Conservation (phyloP, 1,140 invertebrate species). For the Hyles euphorbiae region DNA sequence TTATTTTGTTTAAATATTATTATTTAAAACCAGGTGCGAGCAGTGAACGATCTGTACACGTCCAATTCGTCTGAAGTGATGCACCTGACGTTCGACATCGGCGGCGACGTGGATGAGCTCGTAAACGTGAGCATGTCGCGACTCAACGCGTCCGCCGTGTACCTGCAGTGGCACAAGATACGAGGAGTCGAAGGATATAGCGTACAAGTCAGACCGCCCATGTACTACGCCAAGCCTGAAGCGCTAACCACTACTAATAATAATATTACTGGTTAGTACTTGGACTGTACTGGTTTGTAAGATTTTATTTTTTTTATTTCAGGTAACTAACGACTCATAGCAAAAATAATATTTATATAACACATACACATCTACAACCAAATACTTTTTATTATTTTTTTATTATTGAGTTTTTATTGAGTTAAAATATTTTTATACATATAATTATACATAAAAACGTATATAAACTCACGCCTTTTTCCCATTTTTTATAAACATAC, state of each 20-base stretch:
- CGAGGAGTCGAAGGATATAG: constrained; percentile 79
- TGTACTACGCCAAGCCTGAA: constrained; percentile 72
- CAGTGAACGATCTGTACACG: constrained; percentile 77
- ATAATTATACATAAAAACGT: no score
- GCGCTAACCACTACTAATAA: constrained; percentile 52
- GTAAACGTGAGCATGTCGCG: constrained; percentile 73
- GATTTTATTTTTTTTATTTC: no score
- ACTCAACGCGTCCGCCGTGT: constrained; percentile 72
- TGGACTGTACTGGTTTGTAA: neutral
- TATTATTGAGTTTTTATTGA: no score
- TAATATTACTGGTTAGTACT: constrained; percentile 69
- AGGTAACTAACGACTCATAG: no score
- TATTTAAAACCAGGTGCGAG: constrained; percentile 75
- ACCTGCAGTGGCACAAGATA: constrained; percentile 78
- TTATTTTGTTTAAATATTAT: no score
- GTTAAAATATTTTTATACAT: no score
- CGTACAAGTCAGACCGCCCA: constrained; percentile 69
- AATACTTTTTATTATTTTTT: no score
- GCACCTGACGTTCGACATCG: constrained; percentile 78
- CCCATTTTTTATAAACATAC: no score
- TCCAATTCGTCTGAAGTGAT: constrained; percentile 77
- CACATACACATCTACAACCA: no score
- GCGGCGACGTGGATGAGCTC: constrained; percentile 79
- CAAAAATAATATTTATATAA: no score
- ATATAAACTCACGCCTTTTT: no score